phyloP scores from a whole-genome alignment of 2,113 vertebrate genomes.

The Cranoglanis bouderius region DNA sequence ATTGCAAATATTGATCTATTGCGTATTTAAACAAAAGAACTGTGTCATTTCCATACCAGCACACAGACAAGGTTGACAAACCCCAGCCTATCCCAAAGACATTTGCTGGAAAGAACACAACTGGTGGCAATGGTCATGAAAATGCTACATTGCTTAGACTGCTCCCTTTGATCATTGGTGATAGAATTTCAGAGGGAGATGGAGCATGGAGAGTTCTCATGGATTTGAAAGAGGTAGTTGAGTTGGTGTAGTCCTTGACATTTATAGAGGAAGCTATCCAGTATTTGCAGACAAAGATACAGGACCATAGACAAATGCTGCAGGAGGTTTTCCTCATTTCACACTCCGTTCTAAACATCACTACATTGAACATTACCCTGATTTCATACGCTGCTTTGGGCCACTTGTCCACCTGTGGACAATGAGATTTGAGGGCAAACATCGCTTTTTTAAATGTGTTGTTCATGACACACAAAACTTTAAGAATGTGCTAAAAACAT shows the following conservation, averaged over 20 bases:
- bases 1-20: slow-evolving; percentile 27
- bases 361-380: slow-evolving; percentile 46
- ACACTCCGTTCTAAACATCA: background rate
- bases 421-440: slow-evolving; percentile 53
- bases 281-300: slow-evolving; percentile 35
- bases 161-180: slow-evolving; percentile 27
- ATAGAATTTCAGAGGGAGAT: slow-evolving; percentile 25
- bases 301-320: slow-evolving; percentile 35
- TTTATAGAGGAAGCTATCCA: slow-evolving; percentile 21
- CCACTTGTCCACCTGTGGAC: slow-evolving; percentile 47
- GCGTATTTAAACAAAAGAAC: slow-evolving; percentile 46
- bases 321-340: slow-evolving; percentile 35
- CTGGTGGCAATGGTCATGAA: slow-evolving; percentile 18
- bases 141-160: slow-evolving; percentile 29
- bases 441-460: no score
- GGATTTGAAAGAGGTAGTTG: slow-evolving; percentile 42
- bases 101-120: slow-evolving; percentile 31
- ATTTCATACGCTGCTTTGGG: slow-evolving; percentile 39
- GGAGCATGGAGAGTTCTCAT: slow-evolving; percentile 37
- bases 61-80: slow-evolving; percentile 44
- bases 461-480: slow-evolving; percentile 37
- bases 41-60: slow-evolving; percentile 44
- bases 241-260: background rate
- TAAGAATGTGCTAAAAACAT: no score
- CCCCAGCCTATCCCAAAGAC: slow-evolving; percentile 36